Percentiles rank a stretch among this genome's conserved stretches.
Conservation (phyloP, 2,113 vertebrate genomes). For the Pygoscelis antarcticus region DNA sequence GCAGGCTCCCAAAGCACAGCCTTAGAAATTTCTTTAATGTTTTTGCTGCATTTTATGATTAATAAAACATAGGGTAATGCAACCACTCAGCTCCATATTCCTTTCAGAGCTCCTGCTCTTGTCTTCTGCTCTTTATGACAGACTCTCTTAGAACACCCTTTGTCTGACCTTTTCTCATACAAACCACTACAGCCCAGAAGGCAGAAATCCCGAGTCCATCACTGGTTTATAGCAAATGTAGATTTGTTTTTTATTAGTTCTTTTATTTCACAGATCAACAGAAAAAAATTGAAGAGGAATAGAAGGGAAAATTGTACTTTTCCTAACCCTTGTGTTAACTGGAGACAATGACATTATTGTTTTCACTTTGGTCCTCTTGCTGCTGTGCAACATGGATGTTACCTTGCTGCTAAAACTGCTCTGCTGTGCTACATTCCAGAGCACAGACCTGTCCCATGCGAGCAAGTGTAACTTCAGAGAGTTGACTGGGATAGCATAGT, state of each 20-base stretch:
- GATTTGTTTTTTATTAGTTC: not conserved
- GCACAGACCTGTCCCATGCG: not conserved
- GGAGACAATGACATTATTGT: not conserved
- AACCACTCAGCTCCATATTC: not conserved
- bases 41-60: not conserved
- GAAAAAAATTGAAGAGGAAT: not conserved
- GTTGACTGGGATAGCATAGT: accelerated
- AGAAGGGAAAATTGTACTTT: not conserved
- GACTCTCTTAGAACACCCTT: not conserved
- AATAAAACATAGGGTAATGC: not conserved
- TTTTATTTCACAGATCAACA: not conserved
- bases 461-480: not conserved
- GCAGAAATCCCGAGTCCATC: not conserved
- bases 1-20: not conserved
- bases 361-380: not conserved
- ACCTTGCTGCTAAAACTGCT: not conserved
- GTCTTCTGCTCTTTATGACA: not conserved
- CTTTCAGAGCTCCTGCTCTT: not conserved
- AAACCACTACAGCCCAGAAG: not conserved
- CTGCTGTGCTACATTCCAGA: not conserved
- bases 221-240: not conserved
- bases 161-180: not conserved
- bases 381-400: not conserved
- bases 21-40: not conserved
- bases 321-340: not conserved